A percentile compares a stretch with the other conserved stretches of the same genome.
These are phyloP conservation scores for Trypoxylus dichotomus DNA, from an alignment of 1,140 invertebrate species.

Conservation along the genomic window DNA sequence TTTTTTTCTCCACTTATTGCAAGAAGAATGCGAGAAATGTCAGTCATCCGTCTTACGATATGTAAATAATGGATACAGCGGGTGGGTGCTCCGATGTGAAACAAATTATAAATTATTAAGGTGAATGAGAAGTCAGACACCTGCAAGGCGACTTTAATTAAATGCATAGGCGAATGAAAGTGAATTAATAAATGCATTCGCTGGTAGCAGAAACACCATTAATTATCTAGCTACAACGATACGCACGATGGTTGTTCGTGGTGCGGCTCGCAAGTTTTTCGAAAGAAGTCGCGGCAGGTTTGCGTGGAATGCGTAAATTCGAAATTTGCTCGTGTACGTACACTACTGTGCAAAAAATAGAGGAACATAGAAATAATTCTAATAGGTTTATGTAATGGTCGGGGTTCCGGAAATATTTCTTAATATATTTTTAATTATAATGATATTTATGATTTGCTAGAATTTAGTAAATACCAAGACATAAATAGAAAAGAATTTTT, in stretches of 20 bases:
- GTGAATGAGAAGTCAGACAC: constrained; percentile 5
- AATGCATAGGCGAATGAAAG: constrained; percentile 11
- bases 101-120: constrained; percentile 16
- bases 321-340: too few relatives aligned
- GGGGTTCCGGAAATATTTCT: too few relatives aligned
- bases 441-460: too few relatives aligned
- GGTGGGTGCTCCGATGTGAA: neutral
- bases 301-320: too few relatives aligned
- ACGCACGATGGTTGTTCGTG: neutral
- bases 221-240: constrained; percentile 1
- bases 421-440: too few relatives aligned
- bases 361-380: too few relatives aligned
- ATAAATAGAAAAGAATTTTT: too few relatives aligned
- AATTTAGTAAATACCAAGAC: too few relatives aligned
- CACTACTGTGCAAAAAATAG: too few relatives aligned
- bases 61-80: neutral
- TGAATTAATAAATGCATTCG: constrained; percentile 20
- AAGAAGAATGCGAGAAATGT: neutral
- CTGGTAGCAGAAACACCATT: neutral
- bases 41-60: neutral
- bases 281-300: neutral
- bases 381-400: too few relatives aligned
- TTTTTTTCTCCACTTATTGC: neutral
- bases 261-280: neutral
- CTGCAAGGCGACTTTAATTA: neutral